Percentiles rank a stretch among this genome's conserved stretches.
These are phyloP conservation scores for Epinephelus malabaricus DNA, from an alignment of 2,797 vertebrate species.

Conservation along the genomic window DNA sequence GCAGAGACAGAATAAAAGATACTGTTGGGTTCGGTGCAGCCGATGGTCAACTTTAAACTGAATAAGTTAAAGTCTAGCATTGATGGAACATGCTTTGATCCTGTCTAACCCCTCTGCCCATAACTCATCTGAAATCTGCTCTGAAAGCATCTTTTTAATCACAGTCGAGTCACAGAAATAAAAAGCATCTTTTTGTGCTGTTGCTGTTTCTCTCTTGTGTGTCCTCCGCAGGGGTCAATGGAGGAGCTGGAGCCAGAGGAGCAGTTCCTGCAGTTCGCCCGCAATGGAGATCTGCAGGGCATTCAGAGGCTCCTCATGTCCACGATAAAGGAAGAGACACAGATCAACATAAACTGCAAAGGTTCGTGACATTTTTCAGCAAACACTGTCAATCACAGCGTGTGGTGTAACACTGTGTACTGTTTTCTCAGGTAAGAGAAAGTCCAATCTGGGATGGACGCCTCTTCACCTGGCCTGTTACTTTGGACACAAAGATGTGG, in stretches of 20 bases:
- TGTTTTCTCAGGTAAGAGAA: conserved; percentile 91
- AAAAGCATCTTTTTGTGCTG: conserved; percentile 6
- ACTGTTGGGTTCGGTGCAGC: no score
- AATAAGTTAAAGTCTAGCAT: no score
- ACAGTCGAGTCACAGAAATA: not conserved
- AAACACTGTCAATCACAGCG: not conserved
- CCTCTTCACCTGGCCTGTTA: conserved; percentile 97
- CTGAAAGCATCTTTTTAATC: conserved; percentile 22
- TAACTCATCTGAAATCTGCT: not conserved
- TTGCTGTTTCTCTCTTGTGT: not conserved
- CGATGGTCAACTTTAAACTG: no score
- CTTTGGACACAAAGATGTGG: conserved; percentile 94
- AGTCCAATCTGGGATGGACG: conserved; percentile 97
- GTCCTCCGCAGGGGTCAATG: conserved; percentile 72
- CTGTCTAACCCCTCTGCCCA: no score
- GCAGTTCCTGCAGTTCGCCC: conserved; percentile 91
- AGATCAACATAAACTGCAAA: conserved; percentile 95
- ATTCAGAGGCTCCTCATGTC: conserved; percentile 88
- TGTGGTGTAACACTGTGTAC: not conserved
- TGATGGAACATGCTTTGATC: no score
- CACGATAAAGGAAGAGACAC: conserved; percentile 81
- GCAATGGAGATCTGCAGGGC: conserved; percentile 92
- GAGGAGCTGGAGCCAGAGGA: conserved; percentile 90
- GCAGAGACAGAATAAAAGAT: no score
- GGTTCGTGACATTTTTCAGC: conserved; percentile 77